Base-by-base conservation (phyloP, 2,113 vertebrate species). In the Mionectes macconnelli region DNA sequence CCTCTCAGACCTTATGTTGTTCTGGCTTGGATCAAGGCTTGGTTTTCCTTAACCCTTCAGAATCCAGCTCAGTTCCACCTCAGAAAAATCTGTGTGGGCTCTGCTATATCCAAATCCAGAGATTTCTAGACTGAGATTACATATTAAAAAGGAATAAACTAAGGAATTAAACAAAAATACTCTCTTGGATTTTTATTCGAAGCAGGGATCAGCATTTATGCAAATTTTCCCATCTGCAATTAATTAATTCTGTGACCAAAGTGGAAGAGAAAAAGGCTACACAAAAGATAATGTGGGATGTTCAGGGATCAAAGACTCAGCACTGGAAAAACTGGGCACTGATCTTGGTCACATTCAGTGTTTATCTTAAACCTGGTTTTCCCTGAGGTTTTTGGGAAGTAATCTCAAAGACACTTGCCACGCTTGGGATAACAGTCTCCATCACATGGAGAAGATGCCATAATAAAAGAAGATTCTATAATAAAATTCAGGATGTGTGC, bases 1-100 rank as follows among this genome's bases (percentile, higher is more conserved):
- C 98, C 98, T 98, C 97, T 95, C 94, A 97, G 97, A 97, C 98
- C 97, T 97, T 98, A 98, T 98, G 98, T 93, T 98, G 92, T 96
- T 97, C 98, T 98, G 98, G 98, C 98, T 97, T 93, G 94, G 63
- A 91, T 89, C 28, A 27, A 97, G 84, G 57, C 60, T 79, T 56
- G 5, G 23, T 91, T 96, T 73, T 50, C 83, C 64, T 96, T 96
- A 95, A 96, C 90, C 96, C 96, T 95, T 95, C 59, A 77, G 69
- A 78, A 90, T 87, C 96, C 31, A 59, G 42, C 84, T 70, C 60
- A 81, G 93, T 84, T 77, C 82, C 78, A 56, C 31, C 19, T 50
- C 62, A 84, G 76, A 66, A 78, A 95, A 78, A 75, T 21, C 69
- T 31, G 10, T 27, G n/a, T 57, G 63, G 35, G 45, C 57, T 47